Base-by-base conservation (phyloP, 2,888 invertebrate species). In the Hypomecis punctinalis region DNA sequence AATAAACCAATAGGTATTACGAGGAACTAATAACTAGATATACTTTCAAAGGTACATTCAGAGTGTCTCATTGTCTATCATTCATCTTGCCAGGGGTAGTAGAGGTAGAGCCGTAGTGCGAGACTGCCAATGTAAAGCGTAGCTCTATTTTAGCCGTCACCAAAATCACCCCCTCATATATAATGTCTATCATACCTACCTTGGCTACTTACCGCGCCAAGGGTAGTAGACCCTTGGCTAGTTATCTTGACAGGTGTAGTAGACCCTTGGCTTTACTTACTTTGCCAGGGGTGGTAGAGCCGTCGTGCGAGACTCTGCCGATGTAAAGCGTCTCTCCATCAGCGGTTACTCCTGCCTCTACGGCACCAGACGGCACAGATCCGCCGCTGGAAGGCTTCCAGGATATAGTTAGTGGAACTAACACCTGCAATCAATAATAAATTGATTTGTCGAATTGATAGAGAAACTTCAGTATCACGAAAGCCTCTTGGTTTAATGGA, bases 211-310 rank as follows among this genome's bases (percentile, higher is more conserved):
- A 36, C 35, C 39, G 96, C 96, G 79, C 96, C 96, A 65, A 96
- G 91, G 6, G 95, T 95, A 66, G 95, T 93, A 73, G 95, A 94
- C n/a, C 95, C 96, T n/a, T n/a, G n/a, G n/a, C n/a, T n/a, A n/a
- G n/a, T n/a, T n/a, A n/a, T n/a, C n/a, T n/a, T n/a, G n/a, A n/a
- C n/a, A n/a, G n/a, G n/a, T n/a, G n/a, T n/a, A n/a, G n/a, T n/a
- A n/a, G n/a, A n/a, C n/a, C 8, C 4, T 8, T 40, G 11, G 35
- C 11, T 49, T n/a, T n/a, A n/a, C n/a, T n/a, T 80, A 96, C 95
- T 93, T 96, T 96, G 79, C 96, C 96, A 65, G 96, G 91, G 6
- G 95, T 95, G 66, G 95, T 93, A 73, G 95, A 94, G 11, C 95
- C 96, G 69, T 95, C 94, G 70, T 95, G 94, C 43, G 93, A 89